Percentiles rank a stretch among this genome's conserved stretches.
Conservation (phyloP, 2,113 vertebrate genomes). For the Pampusana beccarii region DNA sequence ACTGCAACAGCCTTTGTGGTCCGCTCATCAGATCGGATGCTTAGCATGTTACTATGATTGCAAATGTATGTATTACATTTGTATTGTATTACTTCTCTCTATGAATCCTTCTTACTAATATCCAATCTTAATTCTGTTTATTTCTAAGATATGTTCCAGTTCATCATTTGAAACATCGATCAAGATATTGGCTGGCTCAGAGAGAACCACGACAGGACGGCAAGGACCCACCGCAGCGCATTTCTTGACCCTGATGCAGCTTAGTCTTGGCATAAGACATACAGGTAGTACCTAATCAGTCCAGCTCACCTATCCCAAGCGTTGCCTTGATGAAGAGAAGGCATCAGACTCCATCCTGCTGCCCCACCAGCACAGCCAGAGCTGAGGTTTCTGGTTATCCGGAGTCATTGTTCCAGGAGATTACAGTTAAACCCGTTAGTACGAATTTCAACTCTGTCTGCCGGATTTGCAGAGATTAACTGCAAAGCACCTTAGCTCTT, state of each 20-base stretch:
- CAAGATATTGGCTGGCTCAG: neutral
- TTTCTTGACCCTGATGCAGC: neutral
- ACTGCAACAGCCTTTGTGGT: neutral
- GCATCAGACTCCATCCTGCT: neutral
- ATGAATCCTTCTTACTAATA: neutral
- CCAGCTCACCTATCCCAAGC: neutral
- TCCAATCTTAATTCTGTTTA: neutral
- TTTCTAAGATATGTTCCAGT: neutral
- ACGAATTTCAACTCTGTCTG: constrained; percentile 6
- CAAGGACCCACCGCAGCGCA: neutral
- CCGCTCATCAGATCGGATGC: neutral
- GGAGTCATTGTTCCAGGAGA: neutral
- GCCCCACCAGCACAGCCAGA: neutral
- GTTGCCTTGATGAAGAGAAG: neutral
- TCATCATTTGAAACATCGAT: neutral
- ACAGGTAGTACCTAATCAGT: neutral
- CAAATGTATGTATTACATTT: neutral
- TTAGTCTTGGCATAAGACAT: neutral
- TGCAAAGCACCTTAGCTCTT: constrained; percentile 34
- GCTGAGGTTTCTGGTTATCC: neutral
- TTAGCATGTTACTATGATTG: neutral
- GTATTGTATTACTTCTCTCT: neutral
- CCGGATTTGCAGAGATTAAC: constrained; percentile 49
- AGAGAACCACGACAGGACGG: neutral
- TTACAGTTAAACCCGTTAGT: neutral